Evolutionary conservation across 2,888 invertebrate species (phyloP), one percentile per base, ranked within the genome.

Genomic region (Sinodicranocentrus sp.): DNA sequence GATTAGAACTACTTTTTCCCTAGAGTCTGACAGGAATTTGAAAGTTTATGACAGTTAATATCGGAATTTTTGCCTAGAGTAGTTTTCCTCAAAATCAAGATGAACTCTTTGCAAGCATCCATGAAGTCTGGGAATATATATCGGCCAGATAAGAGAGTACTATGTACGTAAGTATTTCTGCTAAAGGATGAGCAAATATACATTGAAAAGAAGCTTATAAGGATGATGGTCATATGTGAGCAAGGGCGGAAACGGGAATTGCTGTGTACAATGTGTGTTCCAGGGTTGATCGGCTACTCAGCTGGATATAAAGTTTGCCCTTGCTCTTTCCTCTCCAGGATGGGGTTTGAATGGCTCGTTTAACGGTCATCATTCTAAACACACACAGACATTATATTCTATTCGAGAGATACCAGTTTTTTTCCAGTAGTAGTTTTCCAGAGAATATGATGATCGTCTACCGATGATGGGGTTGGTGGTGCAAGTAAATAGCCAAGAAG

Each of bases 1-100:
- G 82, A 82, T 82, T 75, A 82, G 68, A 82, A 57, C 72, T 72
- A 80, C 78, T 78, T 78, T 52, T 39, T 48, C 33, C 54, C 23
- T 48, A 23, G 19, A 33, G 48, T 71, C 44, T 71, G 79, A 79
- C 79, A 72, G 52, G 70, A 52, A 70, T 52, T 70, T 70, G 52
- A 44, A 67, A 70, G 48, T 79, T 79, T 79, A 68, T 78, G 78
- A 78, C 78, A 78, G 78, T 33, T 70, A 70, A 78, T 48, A 70
- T 70, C 33, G 59, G 48, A 68, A 17, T 72, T 54, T 28, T 52
- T 61, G 28, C 17, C 52, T 63, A 6, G 63, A 39, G 28, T n/a
- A 48, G 48, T 48, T n/a, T 48, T n/a, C 48, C n/a, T 15, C 5
- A 33, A 33, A 33, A 33, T 33, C 33, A 33, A n/a, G 33, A 33